Evolutionary conservation across 2,888 invertebrate species (phyloP).

Genomic region (Patella depressa): DNA sequence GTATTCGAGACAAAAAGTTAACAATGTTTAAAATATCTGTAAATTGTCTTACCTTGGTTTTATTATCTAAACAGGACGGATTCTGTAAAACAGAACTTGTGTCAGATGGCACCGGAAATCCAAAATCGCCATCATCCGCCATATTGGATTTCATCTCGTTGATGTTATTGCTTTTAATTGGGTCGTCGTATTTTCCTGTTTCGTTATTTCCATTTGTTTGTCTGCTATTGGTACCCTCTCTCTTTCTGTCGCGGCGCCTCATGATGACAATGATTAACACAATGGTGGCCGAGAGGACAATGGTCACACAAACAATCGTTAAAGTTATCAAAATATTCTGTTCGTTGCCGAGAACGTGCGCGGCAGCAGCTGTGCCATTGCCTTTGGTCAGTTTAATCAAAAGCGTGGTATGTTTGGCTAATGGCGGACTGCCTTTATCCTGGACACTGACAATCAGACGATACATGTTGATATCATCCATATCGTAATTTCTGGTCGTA

Average conservation of each 20-base stretch:
- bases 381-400: constrained; percentile 31
- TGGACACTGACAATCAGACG: constrained; percentile 35
- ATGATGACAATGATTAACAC: constrained; percentile 61
- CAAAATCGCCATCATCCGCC: not conserved
- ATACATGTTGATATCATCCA: constrained; percentile 33
- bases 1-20: too few species aligned
- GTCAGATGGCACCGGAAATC: not conserved
- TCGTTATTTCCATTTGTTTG: not conserved
- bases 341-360: constrained; percentile 14
- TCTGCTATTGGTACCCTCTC: constrained; percentile 10
- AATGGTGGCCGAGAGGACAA: constrained; percentile 57
- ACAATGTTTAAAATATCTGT: too few species aligned
- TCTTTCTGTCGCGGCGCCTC: constrained; percentile 47
- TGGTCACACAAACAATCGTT: constrained; percentile 57
- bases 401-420: constrained; percentile 31
- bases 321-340: constrained; percentile 50
- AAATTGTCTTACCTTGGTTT: not conserved
- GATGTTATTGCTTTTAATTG: not conserved
- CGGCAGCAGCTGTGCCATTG: constrained; percentile 27
- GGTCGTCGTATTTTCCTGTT: not conserved
- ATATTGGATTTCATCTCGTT: not conserved
- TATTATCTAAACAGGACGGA: not conserved
- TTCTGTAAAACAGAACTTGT: not conserved
- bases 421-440: constrained; percentile 36
- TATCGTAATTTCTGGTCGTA: constrained; percentile 15